Percentiles rank a stretch among this genome's conserved stretches.
These are phyloP conservation scores for Rhagoletis pomonella DNA, from an alignment of 1,140 invertebrate genomes.

Conservation along the genomic window DNA sequence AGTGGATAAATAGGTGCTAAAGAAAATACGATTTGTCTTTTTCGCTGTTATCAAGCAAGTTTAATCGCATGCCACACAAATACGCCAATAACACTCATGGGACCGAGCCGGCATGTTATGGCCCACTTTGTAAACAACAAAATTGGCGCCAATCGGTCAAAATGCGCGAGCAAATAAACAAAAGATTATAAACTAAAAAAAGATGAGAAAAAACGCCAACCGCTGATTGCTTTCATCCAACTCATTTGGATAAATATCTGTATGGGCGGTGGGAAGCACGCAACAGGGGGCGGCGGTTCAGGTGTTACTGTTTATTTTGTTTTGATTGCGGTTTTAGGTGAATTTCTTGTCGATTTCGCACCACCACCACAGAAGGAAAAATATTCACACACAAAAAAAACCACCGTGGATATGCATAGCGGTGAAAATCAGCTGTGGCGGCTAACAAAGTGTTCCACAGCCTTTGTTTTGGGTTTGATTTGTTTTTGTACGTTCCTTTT, in stretches of 20 bases:
- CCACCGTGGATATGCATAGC: not conserved
- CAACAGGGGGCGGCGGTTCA: not conserved
- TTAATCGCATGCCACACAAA: not conserved
- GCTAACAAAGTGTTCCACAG: not conserved
- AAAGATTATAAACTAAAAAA: slow-evolving; percentile 27
- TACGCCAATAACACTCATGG: not conserved
- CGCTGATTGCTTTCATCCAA: slow-evolving; percentile 32
- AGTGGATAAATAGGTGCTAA: not conserved
- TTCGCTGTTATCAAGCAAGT: not conserved
- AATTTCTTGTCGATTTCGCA: slow-evolving; percentile 34
- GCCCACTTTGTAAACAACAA: slow-evolving; percentile 8
- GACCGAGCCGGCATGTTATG: not conserved
- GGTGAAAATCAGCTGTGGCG: slow-evolving; percentile 21
- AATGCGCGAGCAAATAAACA: slow-evolving; percentile 40
- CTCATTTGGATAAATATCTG: not conserved
- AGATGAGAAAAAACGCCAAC: not conserved
- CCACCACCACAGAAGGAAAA: slow-evolving; percentile 40
- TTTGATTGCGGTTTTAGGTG: slow-evolving; percentile 47
- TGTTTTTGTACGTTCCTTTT: not conserved
- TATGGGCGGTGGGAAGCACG: not conserved
- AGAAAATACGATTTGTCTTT: not conserved
- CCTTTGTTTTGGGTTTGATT: slow-evolving; percentile 16
- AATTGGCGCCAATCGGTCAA: slow-evolving; percentile 50
- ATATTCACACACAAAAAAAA: not conserved
- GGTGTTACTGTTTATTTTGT: slow-evolving; percentile 40